These are phyloP conservation scores for Muscina levida DNA, from an alignment of 2,888 invertebrate genomes.

Conservation along the genomic window DNA sequence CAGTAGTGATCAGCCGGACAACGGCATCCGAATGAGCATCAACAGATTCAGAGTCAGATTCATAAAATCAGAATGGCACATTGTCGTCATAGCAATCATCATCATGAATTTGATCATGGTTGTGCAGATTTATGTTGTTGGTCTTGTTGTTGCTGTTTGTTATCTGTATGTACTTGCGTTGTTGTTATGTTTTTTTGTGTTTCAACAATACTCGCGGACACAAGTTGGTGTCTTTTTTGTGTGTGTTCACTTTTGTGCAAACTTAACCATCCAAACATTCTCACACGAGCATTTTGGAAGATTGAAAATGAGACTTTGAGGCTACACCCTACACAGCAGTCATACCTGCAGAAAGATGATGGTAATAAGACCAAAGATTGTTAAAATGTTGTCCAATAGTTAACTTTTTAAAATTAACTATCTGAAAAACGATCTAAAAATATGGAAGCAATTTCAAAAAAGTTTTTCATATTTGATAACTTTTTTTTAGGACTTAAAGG, in stretches of 20 bases:
- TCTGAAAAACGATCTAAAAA: too few species aligned
- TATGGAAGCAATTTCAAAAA: too few species aligned
- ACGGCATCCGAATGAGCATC: not conserved
- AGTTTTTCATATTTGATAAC: too few species aligned
- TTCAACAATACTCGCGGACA: conserved; percentile 45
- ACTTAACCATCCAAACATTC: conserved; percentile 37
- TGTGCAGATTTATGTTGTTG: conserved; percentile 49
- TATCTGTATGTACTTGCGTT: conserved; percentile 26
- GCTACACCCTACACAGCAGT: not conserved
- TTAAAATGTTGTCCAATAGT: too few species aligned
- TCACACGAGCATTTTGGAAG: conserved; percentile 39
- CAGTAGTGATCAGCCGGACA: too few species aligned
- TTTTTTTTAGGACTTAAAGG: too few species aligned
- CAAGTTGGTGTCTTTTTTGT: conserved; percentile 46
- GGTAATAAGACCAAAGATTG: too few species aligned
- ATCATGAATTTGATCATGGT: conserved; percentile 65
- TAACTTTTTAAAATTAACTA: too few species aligned
- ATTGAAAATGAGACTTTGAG: conserved; percentile 3
- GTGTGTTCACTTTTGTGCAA: conserved; percentile 12
- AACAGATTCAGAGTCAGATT: conserved; percentile 2
- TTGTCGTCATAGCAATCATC: conserved; percentile 53
- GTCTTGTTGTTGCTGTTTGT: not conserved
- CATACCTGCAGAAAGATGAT: too few species aligned
- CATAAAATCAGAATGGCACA: conserved; percentile 32
- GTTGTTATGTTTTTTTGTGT: conserved; percentile 24